phyloP scores from a whole-genome alignment of 2,797 vertebrate species.

The Borostomias antarcticus region DNA sequence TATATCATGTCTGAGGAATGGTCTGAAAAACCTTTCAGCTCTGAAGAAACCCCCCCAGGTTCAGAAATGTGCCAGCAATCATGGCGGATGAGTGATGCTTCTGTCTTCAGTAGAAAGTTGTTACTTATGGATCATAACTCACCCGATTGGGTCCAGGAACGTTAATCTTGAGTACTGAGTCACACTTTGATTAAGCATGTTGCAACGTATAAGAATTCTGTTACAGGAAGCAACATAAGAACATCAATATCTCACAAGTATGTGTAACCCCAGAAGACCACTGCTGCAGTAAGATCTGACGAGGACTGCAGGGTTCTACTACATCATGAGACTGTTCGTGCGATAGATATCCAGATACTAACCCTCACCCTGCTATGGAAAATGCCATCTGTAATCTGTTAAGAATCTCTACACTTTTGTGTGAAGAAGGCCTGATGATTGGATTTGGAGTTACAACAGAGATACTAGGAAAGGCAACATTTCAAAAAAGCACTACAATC shows the following conservation, averaged over 20 bases:
- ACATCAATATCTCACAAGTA: slow-evolving; percentile 46
- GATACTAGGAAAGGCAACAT: not conserved
- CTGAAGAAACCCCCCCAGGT: slow-evolving; percentile 51
- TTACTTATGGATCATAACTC: slow-evolving; percentile 71
- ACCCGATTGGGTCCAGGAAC: slow-evolving; percentile 39
- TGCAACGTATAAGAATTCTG: slow-evolving; percentile 47
- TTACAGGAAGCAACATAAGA: slow-evolving; percentile 35
- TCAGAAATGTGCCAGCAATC: slow-evolving; percentile 63
- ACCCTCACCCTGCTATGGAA: not conserved
- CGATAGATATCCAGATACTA: not conserved
- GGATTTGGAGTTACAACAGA: not conserved
- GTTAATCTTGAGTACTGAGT: slow-evolving; percentile 61
- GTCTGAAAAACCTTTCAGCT: slow-evolving; percentile 57
- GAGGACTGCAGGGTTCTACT: not conserved
- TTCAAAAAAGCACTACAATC: not conserved
- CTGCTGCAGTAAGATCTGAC: slow-evolving; percentile 32
- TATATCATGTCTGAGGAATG: slow-evolving; percentile 68
- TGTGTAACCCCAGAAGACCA: slow-evolving; percentile 35
- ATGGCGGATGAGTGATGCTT: slow-evolving; percentile 63
- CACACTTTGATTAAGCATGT: slow-evolving; percentile 65
- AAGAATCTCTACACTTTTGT: not conserved
- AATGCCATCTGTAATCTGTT: not conserved
- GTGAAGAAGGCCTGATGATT: slow-evolving; percentile 1
- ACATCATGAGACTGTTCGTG: not conserved
- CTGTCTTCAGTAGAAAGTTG: slow-evolving; percentile 66